These are phyloP conservation scores for Malurus elegans DNA, from an alignment of 2,113 vertebrate species.

Conservation along the genomic window DNA sequence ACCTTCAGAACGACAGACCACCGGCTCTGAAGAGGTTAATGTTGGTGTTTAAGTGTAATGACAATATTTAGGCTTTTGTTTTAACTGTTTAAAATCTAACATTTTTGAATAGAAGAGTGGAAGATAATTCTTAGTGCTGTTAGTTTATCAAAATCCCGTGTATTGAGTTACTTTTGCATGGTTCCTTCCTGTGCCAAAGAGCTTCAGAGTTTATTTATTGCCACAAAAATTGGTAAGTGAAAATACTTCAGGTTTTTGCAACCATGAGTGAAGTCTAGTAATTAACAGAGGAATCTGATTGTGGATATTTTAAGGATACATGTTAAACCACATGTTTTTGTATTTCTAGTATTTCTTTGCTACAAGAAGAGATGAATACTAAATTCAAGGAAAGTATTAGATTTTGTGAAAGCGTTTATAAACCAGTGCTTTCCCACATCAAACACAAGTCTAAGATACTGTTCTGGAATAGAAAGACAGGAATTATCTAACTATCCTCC, in stretches of 20 bases:
- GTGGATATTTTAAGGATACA: neutral
- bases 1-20: neutral
- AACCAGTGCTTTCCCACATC: neutral
- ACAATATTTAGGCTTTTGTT: slow-evolving; percentile 39
- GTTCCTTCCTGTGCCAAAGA: neutral
- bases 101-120: slow-evolving; percentile 14
- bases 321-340: neutral
- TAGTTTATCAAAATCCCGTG: neutral
- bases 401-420: neutral
- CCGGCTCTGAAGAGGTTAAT: neutral
- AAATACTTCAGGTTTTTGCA: neutral
- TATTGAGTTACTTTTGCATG: neutral
- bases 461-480: neutral
- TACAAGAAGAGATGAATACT: neutral
- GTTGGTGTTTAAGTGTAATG: slow-evolving; percentile 3
- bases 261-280: neutral
- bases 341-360: neutral
- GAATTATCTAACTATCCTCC: neutral
- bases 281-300: neutral
- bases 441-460: neutral
- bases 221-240: neutral
- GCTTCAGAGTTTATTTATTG: neutral
- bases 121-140: slow-evolving; percentile 23
- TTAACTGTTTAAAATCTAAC: neutral
- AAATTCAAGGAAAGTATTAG: neutral